Evolutionary conservation across 2,888 invertebrate species (phyloP).

Genomic region (Pseudolycoriella hygida): DNA sequence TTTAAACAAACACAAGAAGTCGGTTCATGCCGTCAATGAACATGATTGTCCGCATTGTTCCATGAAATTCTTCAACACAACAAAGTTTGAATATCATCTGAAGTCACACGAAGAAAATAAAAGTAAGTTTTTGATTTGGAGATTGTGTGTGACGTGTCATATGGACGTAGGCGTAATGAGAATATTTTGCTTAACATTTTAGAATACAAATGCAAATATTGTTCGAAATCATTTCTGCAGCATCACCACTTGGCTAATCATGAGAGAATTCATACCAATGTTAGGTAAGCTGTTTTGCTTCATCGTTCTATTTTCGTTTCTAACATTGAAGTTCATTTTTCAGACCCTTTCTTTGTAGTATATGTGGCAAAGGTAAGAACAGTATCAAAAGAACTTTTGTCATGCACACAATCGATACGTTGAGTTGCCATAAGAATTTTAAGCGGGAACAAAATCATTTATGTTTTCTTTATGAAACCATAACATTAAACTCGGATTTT

Average conservation of each 20-base stretch:
- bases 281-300: no score
- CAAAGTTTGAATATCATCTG: slow-evolving; percentile 10
- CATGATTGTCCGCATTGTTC: slow-evolving; percentile 7
- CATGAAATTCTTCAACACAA: slow-evolving; percentile 7
- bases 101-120: slow-evolving; percentile 10
- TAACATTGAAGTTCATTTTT: background rate
- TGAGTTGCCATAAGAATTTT: no score
- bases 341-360: slow-evolving; percentile 10
- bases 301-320: no score
- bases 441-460: no score
- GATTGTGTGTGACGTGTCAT: no score
- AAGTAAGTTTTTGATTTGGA: background rate
- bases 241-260: slow-evolving; percentile 11
- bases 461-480: no score
- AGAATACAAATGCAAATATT: slow-evolving; percentile 11
- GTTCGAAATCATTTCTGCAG: slow-evolving; percentile 11
- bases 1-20: slow-evolving; percentile 8
- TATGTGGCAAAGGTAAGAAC: slow-evolving; percentile 10
- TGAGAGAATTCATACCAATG: slow-evolving; percentile 10
- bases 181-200: no score
- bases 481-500: no score
- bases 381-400: no score
- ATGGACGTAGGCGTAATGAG: no score
- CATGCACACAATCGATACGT: no score
- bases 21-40: slow-evolving; percentile 6